Conservation (phyloP, 2,888 invertebrate genomes). For the Calameuta pallipes region DNA sequence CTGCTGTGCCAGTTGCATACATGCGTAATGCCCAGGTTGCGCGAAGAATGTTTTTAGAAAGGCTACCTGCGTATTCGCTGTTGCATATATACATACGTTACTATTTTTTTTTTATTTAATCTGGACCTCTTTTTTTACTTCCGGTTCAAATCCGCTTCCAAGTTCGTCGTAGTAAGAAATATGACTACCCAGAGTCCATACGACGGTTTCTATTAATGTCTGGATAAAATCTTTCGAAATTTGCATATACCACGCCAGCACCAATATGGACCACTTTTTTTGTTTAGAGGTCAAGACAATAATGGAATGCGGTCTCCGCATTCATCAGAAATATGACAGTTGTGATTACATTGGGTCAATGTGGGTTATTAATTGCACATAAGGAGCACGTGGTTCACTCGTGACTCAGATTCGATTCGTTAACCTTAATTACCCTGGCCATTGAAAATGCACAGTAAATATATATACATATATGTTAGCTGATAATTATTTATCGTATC, state of each 20-base stretch:
- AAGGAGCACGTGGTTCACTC: neutral
- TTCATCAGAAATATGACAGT: neutral
- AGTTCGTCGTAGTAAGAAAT: neutral
- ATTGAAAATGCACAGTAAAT: neutral
- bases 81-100: neutral
- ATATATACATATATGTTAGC: neutral
- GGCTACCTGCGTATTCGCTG: neutral
- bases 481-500: neutral
- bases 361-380: neutral
- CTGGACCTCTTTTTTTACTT: neutral
- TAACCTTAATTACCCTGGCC: neutral
- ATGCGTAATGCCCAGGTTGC: neutral
- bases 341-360: neutral
- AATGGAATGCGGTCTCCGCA: slow-evolving; percentile 1
- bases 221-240: slow-evolving; percentile 20
- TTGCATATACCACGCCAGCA: slow-evolving; percentile 6
- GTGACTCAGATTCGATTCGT: neutral
- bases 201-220: slow-evolving; percentile 1
- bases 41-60: neutral
- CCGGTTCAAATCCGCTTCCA: neutral
- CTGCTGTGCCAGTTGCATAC: neutral
- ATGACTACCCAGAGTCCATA: neutral
- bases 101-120: neutral
- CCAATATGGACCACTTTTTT: slow-evolving; percentile 2
- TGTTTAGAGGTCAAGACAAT: neutral